These are phyloP conservation scores for Popillia japonica DNA, from an alignment of 1,140 invertebrate species.

Conservation along the genomic window DNA sequence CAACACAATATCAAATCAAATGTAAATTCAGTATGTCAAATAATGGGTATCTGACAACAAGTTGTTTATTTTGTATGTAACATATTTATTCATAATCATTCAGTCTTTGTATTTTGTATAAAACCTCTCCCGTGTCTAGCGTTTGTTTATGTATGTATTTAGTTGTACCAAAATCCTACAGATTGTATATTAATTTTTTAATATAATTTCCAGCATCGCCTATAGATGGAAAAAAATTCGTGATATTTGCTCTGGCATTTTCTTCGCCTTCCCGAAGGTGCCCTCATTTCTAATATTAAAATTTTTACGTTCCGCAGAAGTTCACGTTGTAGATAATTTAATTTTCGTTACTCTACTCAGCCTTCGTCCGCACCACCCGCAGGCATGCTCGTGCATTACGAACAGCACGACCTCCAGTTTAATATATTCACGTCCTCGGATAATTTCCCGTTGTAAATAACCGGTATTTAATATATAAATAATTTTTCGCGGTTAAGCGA, in stretches of 20 bases:
- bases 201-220: neutral
- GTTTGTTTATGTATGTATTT: neutral
- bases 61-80: too few relatives aligned
- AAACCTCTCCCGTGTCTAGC: neutral
- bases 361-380: neutral
- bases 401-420: neutral
- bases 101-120: too few relatives aligned
- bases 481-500: constrained; percentile 14
- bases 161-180: neutral
- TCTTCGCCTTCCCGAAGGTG: neutral
- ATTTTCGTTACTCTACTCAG: neutral
- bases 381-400: neutral
- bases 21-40: too few relatives aligned
- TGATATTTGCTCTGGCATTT: neutral
- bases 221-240: neutral
- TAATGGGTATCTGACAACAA: too few relatives aligned
- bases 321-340: neutral
- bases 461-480: neutral
- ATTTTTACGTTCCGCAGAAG: constrained; percentile 8
- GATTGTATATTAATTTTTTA: neutral
- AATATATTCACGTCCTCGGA: constrained; percentile 6
- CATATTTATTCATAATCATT: too few relatives aligned
- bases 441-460: constrained; percentile 11
- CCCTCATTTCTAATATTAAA: constrained; percentile 8
- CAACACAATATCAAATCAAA: too few relatives aligned